Percentiles rank a stretch among this genome's conserved stretches.
Evolutionary conservation across 2,797 vertebrate genomes (phyloP).

Genomic region (Girardinus metallicus): DNA sequence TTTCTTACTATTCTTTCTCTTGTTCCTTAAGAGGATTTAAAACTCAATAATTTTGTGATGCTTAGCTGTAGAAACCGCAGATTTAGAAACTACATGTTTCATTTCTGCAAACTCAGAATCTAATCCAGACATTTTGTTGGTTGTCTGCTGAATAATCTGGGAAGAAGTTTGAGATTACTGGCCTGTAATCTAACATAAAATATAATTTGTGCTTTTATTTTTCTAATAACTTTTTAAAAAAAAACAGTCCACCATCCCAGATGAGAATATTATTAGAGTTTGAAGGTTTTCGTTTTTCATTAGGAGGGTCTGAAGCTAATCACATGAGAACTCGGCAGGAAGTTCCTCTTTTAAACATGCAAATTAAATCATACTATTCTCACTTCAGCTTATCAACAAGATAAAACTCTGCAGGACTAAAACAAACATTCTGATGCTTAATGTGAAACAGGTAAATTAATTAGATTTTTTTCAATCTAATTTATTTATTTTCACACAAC

Average conservation of each 20-base stretch:
- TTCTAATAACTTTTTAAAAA: not conserved
- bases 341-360: not conserved
- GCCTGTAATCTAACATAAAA: not conserved
- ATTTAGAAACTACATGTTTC: too few relatives aligned
- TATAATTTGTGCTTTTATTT: not conserved
- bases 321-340: not conserved
- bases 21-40: too few relatives aligned
- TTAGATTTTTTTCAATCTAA: not conserved
- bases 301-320: not conserved
- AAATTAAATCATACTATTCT: not conserved
- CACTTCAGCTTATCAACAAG: not conserved
- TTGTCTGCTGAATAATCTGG: not conserved
- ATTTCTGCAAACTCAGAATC: not conserved
- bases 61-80: too few relatives aligned
- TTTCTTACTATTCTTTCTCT: too few relatives aligned
- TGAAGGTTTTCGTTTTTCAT: not conserved
- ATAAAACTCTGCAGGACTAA: not conserved
- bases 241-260: not conserved
- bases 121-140: not conserved
- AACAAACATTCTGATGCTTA: not conserved
- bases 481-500: not conserved
- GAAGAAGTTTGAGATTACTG: not conserved
- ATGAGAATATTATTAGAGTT: not conserved
- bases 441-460: not conserved
- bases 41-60: too few relatives aligned